phyloP scores from a whole-genome alignment of 2,797 vertebrate species.

The Dipus sagitta region DNA sequence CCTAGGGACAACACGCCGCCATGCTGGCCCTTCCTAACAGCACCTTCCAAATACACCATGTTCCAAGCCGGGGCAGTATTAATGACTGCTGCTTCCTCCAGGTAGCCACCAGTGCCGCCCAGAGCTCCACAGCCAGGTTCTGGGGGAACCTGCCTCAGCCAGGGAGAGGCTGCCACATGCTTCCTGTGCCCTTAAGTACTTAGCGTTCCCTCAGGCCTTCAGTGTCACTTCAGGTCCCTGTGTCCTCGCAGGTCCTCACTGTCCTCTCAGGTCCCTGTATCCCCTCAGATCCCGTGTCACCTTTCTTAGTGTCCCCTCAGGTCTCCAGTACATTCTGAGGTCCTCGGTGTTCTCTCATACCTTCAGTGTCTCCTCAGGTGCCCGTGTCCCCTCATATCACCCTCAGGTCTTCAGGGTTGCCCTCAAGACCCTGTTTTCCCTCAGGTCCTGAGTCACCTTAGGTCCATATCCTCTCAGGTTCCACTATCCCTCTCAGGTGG shows the following conservation, averaged over 20 bases:
- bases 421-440: too few relatives aligned
- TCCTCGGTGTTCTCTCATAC: too few relatives aligned
- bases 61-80: neutral
- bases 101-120: neutral
- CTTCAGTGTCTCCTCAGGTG: too few relatives aligned
- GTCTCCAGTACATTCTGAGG: neutral
- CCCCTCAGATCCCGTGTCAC: too few relatives aligned
- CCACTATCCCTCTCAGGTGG: neutral
- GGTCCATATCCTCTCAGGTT: neutral
- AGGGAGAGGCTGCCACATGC: neutral
- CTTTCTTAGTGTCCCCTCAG: neutral
- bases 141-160: neutral
- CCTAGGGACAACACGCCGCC: neutral
- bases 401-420: neutral
- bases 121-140: neutral
- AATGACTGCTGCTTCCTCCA: neutral
- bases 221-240: neutral
- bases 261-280: neutral
- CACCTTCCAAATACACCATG: constrained; percentile 25
- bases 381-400: too few relatives aligned
- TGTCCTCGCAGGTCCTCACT: neutral
- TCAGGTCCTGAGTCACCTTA: neutral
- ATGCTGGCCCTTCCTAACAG: constrained; percentile 20
- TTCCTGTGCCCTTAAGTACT: neutral
- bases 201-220: too few relatives aligned